Evolutionary conservation across 2,113 vertebrate genomes (phyloP), one percentile per base, ranked within the genome.

Genomic region (Morone chrysops): DNA sequence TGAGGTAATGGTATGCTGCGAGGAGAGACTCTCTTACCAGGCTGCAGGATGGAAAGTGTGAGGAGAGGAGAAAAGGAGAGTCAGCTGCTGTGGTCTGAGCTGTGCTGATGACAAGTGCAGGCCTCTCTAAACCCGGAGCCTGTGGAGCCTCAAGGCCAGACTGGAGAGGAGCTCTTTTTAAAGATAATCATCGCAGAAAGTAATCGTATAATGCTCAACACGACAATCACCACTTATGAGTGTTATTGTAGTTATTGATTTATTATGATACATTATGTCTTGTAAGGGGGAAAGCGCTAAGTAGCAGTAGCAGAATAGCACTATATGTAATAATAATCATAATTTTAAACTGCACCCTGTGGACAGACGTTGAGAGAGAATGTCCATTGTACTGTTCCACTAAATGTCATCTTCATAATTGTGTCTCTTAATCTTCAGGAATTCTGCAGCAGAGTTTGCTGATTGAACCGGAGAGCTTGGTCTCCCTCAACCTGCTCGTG

Each of bases 401-500:
- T 83, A 80, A 88, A 86, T 67, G 75, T 74, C 77, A 65, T 75
- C 61, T 57, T 85, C 48, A 67, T 80, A 65, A 84, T 62, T 72
- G 45, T 81, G 62, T 89, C 50, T 92, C 38, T 87, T 71, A 31
- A 82, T 91, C 62, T 70, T 62, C 87, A 99, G 98, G 98, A 4
- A 94, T 99, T 75, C 94, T 97, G 73, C 97, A 96, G 1, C 97
- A 99, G 92, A 98, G 97, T 89, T 96, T 99, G 53, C 94, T 97
- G 38, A 97, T 99, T 1, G 97, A 98, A 86, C 97, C 97, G 0
- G 96, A 97, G 5, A 97, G 97, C 73, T 85, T 99, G 90, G 98
- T 99, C n/a, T 99, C 98, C 0, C 96, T 99, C 88, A 98, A 98
- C 86, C 95, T 99, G n/a, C 93, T 99, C 54, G 97, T 99, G 75